Percentiles rank a stretch among this genome's conserved stretches.
Evolutionary conservation across 2,888 invertebrate species (phyloP).

Genomic region (Caenorhabditis angaria): DNA sequence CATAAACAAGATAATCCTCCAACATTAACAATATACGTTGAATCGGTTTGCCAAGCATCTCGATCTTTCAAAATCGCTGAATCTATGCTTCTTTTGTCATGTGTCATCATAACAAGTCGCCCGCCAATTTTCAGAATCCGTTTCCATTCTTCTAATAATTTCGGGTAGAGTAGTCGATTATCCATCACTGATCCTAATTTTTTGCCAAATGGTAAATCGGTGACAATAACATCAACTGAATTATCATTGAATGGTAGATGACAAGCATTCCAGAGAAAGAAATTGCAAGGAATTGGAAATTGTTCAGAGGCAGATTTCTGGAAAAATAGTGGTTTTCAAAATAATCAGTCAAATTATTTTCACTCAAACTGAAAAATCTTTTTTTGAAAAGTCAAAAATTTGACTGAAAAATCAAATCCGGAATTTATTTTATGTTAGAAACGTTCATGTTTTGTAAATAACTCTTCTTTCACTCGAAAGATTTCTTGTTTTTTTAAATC

Average conservation of each 20-base stretch:
- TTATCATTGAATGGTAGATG: constrained; percentile 75
- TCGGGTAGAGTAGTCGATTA: constrained; percentile 76
- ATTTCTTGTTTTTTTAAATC: too few relatives aligned
- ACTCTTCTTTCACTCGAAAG: too few relatives aligned
- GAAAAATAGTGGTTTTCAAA: too few relatives aligned
- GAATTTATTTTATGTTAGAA: too few relatives aligned
- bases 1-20: constrained; percentile 33
- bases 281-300: neutral
- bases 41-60: constrained; percentile 19
- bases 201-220: constrained; percentile 75
- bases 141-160: constrained; percentile 73
- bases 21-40: constrained; percentile 24
- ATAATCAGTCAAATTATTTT: too few relatives aligned
- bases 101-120: constrained; percentile 39
- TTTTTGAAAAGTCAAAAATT: too few relatives aligned
- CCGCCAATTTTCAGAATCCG: constrained; percentile 39
- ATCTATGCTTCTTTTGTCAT: constrained; percentile 45
- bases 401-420: too few relatives aligned
- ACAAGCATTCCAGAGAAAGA: constrained; percentile 74
- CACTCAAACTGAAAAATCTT: too few relatives aligned
- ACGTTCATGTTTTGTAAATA: too few relatives aligned
- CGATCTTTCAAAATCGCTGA: constrained; percentile 13
- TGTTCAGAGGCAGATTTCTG: too few relatives aligned
- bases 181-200: constrained; percentile 75
- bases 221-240: constrained; percentile 76